Evolutionary conservation across 2,113 vertebrate species (phyloP), one percentile per base, ranked within the genome.

Genomic region (Phyllopteryx taeniolatus): DNA sequence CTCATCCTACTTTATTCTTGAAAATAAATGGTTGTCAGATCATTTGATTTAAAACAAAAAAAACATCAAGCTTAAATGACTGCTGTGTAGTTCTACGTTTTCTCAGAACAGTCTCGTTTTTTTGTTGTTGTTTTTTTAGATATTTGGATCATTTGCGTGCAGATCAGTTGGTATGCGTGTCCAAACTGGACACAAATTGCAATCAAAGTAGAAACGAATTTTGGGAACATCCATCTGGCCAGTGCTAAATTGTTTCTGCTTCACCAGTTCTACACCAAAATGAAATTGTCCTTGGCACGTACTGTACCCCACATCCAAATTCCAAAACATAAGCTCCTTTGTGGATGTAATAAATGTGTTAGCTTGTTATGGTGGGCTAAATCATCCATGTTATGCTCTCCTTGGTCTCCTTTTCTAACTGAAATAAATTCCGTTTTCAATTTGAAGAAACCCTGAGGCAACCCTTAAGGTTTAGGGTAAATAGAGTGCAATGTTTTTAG

Each of bases 391-490:
- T 68, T 35, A 53, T 68, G 15, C 33, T 53, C 47, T 49, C 66
- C 66, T 47, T 51, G 33, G 49, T 31, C 66, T 27, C 31, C 11
- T 47, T 5, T 35, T 4, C 31, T 35, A 53, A 68, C 17, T 31
- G 66, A 68, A 66, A 47, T 66, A 66, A 66, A 66, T 66, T 31
- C 64, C 22, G 5, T 43, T 65, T 65, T 65, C 63, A 20, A 65
- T 22, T 43, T 66, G 64, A 66, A 66, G 64, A 31, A n/a, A 33
- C 60, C 54, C 53, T n/a, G 54, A 65, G 61, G 61, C 43, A 73
- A 43, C 44, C 59, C 54, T 53, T 43, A 68, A 17, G 49, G 31
- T 59, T 71, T 67, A 60, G 56, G 31, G 8, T 47, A 14, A 72
- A 39, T 22, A 20, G 33, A 19, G 19, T 10, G 8, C 33, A 10